Base-by-base conservation (phyloP, 2,888 invertebrate genomes). In the Chymomyza fuscimana region DNA sequence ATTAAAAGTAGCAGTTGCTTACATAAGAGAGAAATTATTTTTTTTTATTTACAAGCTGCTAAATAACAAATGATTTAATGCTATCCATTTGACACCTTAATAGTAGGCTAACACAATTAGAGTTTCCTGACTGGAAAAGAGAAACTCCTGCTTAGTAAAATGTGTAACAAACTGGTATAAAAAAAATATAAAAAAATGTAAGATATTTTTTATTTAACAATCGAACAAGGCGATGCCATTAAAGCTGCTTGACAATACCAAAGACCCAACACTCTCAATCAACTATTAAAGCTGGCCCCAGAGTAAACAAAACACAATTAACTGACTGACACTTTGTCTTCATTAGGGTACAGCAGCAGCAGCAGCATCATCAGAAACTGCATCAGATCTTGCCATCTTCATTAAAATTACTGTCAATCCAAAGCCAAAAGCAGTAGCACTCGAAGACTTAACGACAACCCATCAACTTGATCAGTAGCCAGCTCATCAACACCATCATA, bases 351-450 rank as follows among this genome's bases (percentile, higher is more conserved):
- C 40, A 46, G 63, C 65, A 46, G 40, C 40, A 46, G 25, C 58
- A 56, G 50, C 63, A 19, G 29, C 58, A 58, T 25, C 25, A 25
- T 10, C 54, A 46, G 32, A 32, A 32, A 25, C 58, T 56, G 50
- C 63, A 19, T 52, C 63, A 63, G 29, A 56, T 58, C 12, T 50
- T 51, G 7, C 52, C 40, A 67, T 67, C 62, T 63, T 15, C 50
- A 63, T 56, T 62, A 69, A 69, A 82, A 80, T 84, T 77, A 73
- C 75, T 81, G 77, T 82, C 83, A 81, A 80, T 81, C 73, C 80
- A 67, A 46, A 29, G 60, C 32, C 22, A 63, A 29, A 40, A 64
- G 63, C 64, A 62, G 40, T 59, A 62, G 25, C 63, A 63, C 16
- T 54, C 16, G 4, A 54, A 54, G 25, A 58, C 58, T 70, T 61